Evolutionary conservation across 2,797 vertebrate species (phyloP).

Genomic region (Cryptoprocta ferox): DNA sequence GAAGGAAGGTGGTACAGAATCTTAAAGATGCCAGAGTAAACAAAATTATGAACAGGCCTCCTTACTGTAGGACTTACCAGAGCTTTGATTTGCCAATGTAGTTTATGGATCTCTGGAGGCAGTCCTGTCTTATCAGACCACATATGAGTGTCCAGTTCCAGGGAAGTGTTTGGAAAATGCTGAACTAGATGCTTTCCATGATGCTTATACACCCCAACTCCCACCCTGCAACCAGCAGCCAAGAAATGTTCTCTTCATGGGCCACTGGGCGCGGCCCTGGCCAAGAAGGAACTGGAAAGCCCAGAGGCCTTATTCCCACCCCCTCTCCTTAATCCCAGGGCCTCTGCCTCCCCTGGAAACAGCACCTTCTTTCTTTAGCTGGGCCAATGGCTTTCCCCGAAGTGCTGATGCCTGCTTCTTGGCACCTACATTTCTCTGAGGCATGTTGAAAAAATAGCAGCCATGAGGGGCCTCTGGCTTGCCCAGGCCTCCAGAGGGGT

Average conservation of each 20-base stretch:
- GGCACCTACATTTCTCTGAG: background rate
- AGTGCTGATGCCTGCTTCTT: background rate
- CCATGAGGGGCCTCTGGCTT: background rate
- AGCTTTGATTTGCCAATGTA: background rate
- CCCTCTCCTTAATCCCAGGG: background rate
- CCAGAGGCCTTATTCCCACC: background rate
- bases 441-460: background rate
- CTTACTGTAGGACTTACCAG: background rate
- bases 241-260: conserved; percentile 51
- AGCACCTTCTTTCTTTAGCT: conserved; percentile 15
- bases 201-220: background rate
- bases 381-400: background rate
- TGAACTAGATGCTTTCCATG: background rate
- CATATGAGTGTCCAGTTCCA: background rate
- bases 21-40: background rate
- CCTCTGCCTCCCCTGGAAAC: background rate
- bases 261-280: conserved; percentile 9
- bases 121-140: background rate
- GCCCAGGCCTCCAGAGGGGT: too few relatives aligned
- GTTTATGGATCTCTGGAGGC: background rate
- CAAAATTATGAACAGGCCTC: background rate
- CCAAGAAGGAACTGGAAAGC: conserved; percentile 27
- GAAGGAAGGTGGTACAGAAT: background rate
- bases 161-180: background rate
- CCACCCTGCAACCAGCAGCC: background rate